phyloP scores from a whole-genome alignment of 2,113 vertebrate genomes.

The Prunella himalayana region DNA sequence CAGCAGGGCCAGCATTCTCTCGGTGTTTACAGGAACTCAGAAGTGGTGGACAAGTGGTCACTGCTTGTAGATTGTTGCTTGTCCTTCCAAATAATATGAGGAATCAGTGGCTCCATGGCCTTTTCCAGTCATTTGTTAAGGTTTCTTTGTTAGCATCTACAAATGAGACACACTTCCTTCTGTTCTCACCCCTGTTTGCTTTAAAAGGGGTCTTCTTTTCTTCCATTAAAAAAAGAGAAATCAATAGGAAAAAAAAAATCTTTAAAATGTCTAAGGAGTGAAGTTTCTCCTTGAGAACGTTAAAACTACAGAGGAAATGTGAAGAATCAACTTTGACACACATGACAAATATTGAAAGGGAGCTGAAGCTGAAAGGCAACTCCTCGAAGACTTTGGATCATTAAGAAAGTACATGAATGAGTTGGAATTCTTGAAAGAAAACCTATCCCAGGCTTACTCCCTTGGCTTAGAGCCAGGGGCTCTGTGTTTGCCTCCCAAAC shows the following conservation, averaged over 20 bases:
- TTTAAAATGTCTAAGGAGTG: not conserved
- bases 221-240: not conserved
- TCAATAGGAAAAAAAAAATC: not conserved
- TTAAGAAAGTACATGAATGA: constrained; percentile 37
- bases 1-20: not conserved
- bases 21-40: not conserved
- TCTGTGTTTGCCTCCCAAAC: not conserved
- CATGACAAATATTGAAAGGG: constrained; percentile 12
- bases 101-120: not conserved
- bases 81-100: not conserved
- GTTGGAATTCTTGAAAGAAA: constrained; percentile 49
- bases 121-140: not conserved
- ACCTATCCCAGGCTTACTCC: constrained; percentile 1
- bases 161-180: not conserved
- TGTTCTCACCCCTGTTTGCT: not conserved
- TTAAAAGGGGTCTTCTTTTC: not conserved
- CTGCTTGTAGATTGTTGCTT: not conserved
- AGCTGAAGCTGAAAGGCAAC: constrained; percentile 23
- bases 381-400: constrained; percentile 2
- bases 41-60: not conserved
- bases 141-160: not conserved
- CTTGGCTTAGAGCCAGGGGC: not conserved
- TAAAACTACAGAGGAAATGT: not conserved
- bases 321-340: not conserved
- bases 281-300: not conserved